Evolutionary conservation across 2,888 invertebrate genomes (phyloP), one percentile per base, ranked within the genome.

Genomic region (Limnephilus auricula): DNA sequence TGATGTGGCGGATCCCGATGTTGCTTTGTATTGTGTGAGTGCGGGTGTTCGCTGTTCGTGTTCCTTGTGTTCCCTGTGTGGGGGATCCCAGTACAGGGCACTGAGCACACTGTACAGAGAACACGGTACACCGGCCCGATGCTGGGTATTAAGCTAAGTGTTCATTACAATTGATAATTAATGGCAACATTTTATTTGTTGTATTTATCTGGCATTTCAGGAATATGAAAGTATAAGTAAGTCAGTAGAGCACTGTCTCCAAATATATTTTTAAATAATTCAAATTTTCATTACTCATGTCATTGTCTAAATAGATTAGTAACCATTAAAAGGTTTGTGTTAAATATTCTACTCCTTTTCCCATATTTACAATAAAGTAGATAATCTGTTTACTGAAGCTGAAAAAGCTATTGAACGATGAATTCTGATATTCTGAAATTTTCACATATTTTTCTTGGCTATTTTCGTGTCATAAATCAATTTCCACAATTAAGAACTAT

Each of bases 1-100:
- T 79, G 90, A 90, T 87, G 90, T 37, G 37, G 85, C 85, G 45
- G 85, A 85, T 85, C 85, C 40, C 40, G 85, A 37, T 85, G 85
- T 82, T 85, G 30, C 85, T 85, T 85, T 85, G 85, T 85, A 30
- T 65, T 65, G 65, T 65, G 65, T 65, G 65, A 65, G 65, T 65
- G 65, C 9, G 25, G 9, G 65, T 80, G 31, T 32, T 32, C 30
- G 12, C 12, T 40, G 40, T 40, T 40, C 40, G 12, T 30, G 31
- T 30, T 79, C 18, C 30, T 10, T 65, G 65, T 65, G 65, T 45
- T 37, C 37, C 37, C 6, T 37, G 37, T 37, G 37, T 6, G 45
- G 15, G 25, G 80, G 80, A 80, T 32, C 80, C 32, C 31, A 31
- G 9, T n/a, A 25, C 65, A 25, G 65, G 25, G 65, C 65, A 65